Evolutionary conservation across 1,140 invertebrate genomes (phyloP), one percentile per base, ranked within the genome.

Genomic region (Papilio dardanus): DNA sequence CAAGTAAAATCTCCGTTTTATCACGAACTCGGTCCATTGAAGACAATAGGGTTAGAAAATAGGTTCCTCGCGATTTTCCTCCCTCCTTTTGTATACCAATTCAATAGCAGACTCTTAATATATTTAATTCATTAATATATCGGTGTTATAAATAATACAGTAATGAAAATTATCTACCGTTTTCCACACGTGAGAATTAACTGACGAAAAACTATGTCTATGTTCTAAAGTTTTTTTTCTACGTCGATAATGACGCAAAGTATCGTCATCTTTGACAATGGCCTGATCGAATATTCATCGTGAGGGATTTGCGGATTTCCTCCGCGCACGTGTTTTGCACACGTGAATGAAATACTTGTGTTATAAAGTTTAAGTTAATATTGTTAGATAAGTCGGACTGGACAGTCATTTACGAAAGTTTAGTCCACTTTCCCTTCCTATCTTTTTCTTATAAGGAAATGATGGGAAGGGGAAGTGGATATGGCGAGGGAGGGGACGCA

Each of bases 221-320:
- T 8, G 2, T 58, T 58, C 28, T 21, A 28, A 28, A 50, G n/a
- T 50, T 62, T 62, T 28, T 62, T 62, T 62, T 28, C 12, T 28
- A 58, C 24, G 2, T 7, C 6, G 2, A 12, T 62, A 62, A 62
- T 62, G 54, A 62, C 54, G 54, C 24, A 30, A 30, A 30, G 54
- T 62, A 28, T 30, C 21, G 54, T 30, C 54, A 28, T 62, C 54
- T 21, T 14, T 28, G 54, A 79, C 78, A 79, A 79, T 79, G 73
- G 68, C 54, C 35, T 77, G 65, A 79, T 79, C 75, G 62, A 76
- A 77, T 79, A 79, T 79, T 79, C 78, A 79, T 75, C 37, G 40
- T 19, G 12, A 5, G 30, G 77, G 74, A 75, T 74, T 79, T 75
- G 78, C 78, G 78, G 78, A 79, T 79, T 79, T 79, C 78, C 78